phyloP scores from a whole-genome alignment of 1,140 invertebrate species.

The Aradophagus sp. region DNA sequence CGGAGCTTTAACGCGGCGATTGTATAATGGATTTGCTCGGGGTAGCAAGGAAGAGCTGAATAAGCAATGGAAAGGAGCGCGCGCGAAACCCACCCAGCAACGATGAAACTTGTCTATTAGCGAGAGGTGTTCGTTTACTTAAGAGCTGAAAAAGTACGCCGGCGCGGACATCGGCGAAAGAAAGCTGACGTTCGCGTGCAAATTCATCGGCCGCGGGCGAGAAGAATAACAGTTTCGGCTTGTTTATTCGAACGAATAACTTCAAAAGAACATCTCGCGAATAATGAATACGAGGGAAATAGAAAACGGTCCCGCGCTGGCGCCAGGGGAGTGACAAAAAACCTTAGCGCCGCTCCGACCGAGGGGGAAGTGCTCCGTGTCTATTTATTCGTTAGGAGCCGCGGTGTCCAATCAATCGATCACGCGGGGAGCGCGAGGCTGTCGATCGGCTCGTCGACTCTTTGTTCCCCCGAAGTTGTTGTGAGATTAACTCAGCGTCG shows the following conservation, averaged over 20 bases:
- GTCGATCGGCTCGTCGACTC: too few relatives aligned
- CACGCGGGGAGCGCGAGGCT: too few relatives aligned
- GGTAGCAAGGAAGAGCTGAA: slow-evolving; percentile 30
- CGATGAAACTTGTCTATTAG: slow-evolving; percentile 41
- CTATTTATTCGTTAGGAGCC: too few relatives aligned
- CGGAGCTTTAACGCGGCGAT: slow-evolving; percentile 19
- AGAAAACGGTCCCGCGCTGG: slow-evolving; percentile 8
- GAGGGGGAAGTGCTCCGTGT: too few relatives aligned
- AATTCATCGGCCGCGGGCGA: slow-evolving; percentile 35
- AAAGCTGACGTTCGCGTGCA: slow-evolving; percentile 41
- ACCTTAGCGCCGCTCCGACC: too few relatives aligned
- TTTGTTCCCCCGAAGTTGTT: too few relatives aligned
- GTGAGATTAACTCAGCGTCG: slow-evolving; percentile 6
- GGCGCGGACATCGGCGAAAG: slow-evolving; percentile 23
- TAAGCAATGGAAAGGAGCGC: slow-evolving; percentile 26
- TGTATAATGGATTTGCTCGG: slow-evolving; percentile 36
- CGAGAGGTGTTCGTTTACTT: slow-evolving; percentile 54
- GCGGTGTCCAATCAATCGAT: too few relatives aligned
- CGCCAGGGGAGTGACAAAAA: slow-evolving; percentile 19
- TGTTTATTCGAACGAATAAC: slow-evolving; percentile 51
- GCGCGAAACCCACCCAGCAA: slow-evolving; percentile 34
- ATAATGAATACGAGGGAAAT: slow-evolving; percentile 17
- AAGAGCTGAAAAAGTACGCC: slow-evolving; percentile 44
- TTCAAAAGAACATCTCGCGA: slow-evolving; percentile 25
- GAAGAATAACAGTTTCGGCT: slow-evolving; percentile 48